Evolutionary conservation across 2,113 vertebrate genomes (phyloP).

Genomic region (Morone chrysops): DNA sequence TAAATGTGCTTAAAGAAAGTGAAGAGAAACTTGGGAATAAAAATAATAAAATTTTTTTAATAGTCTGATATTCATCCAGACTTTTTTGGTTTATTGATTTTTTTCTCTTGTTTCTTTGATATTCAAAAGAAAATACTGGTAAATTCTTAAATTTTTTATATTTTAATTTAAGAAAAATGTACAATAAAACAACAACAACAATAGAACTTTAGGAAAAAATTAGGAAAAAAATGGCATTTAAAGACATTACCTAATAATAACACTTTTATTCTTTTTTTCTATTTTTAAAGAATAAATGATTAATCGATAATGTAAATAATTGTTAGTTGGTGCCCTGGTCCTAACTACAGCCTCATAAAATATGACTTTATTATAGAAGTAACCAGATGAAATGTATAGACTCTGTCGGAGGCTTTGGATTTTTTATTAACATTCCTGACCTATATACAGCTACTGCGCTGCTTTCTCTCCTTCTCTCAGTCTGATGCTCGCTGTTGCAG

Average conservation of each 20-base stretch:
- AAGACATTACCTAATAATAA: not conserved
- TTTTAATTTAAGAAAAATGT: no score
- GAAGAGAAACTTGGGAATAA: no score
- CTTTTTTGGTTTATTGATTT: not conserved
- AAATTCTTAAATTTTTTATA: not conserved
- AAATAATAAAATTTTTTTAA: not conserved
- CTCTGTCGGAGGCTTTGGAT: not conserved
- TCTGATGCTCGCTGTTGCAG: conserved; percentile 18
- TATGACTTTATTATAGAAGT: not conserved
- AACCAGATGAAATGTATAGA: not conserved
- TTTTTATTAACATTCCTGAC: conserved; percentile 13
- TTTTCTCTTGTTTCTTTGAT: not conserved
- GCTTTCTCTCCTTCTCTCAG: not conserved
- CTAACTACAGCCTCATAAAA: no score
- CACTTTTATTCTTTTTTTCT: not conserved
- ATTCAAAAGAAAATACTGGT: not conserved
- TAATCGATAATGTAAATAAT: not conserved
- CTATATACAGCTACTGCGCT: conserved; percentile 14
- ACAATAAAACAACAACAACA: no score
- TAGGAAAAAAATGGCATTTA: no score
- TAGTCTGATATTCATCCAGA: not conserved
- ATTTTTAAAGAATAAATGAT: not conserved
- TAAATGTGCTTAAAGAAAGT: no score
- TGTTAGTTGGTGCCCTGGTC: fast-evolving
- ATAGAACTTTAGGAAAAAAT: no score